Evolutionary conservation across 2,113 vertebrate species (phyloP), one percentile per base, ranked within the genome.

Genomic region (Neolamprologus toae): DNA sequence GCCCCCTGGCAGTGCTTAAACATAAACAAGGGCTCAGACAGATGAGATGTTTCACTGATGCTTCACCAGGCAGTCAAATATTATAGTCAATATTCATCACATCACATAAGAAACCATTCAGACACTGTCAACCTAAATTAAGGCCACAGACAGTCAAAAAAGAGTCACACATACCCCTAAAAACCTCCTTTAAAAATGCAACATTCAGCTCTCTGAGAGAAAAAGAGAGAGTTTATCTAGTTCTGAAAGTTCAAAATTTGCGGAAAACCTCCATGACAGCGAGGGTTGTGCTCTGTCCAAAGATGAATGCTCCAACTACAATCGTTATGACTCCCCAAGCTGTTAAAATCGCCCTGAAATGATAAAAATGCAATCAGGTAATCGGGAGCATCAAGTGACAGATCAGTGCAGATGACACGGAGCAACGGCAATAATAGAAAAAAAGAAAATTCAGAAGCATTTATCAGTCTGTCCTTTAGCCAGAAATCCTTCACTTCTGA

Each of bases 261-360:
- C 92, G 79, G 23, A 95, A 12, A 53, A 98, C 90, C 85, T 97
- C 97, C 95, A 98, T 92, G 90, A 97, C 8, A 0, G 98, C 97
- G 0, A 95, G 95, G 19, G 97, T 96, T 1, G 97, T 98, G 54
- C 98, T 98, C 92, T 99, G 98, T 76, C 98, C 98, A 0, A 98
- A 98, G 90, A 98, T 96, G 59, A 98, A 99, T 82, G 96, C 86
- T 16, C 98, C 98, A 0, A 97, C 91, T 2, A 98, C 95, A 37
- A 98, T 88, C 0, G 96, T 97, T 84, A 97, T 68, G 55, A 96
- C 89, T 0, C 97, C 98, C 98, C 98, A 99, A 21, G 73, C 57
- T 9, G 96, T 94, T 90, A 98, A 92, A 82, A 96, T 90, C 3
- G 91, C 91, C 94, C 98, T 99, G 93, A 21, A 85, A 54, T 16